Conservation (phyloP, 2,113 vertebrate species). For the Gasterosteus aculeatus region DNA sequence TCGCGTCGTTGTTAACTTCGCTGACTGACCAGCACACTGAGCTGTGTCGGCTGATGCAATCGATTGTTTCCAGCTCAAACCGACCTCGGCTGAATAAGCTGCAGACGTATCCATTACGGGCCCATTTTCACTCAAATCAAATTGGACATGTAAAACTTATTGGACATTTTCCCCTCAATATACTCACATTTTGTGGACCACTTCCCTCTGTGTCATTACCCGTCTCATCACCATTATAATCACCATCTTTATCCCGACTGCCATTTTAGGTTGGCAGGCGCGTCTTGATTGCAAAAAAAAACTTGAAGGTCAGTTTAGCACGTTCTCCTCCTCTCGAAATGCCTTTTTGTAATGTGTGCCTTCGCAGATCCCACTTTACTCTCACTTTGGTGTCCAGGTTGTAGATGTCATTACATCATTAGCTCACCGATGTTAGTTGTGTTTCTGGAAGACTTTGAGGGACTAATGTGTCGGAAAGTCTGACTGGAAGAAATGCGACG, state of each 20-base stretch:
- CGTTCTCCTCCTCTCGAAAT: conserved; percentile 17
- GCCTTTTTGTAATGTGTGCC: conserved; percentile 20
- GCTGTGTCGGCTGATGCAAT: neutral
- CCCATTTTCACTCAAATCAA: conserved; percentile 29
- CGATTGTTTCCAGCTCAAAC: conserved; percentile 23
- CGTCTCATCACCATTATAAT: conserved; percentile 25
- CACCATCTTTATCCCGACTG: conserved; percentile 22
- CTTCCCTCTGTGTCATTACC: neutral
- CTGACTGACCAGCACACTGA: neutral
- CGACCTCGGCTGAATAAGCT: conserved; percentile 22
- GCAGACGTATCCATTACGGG: conserved; percentile 21
- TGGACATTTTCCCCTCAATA: conserved; percentile 8
- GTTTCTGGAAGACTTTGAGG: conserved; percentile 23
- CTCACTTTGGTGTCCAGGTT: conserved; percentile 37
- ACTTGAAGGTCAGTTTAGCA: conserved; percentile 2
- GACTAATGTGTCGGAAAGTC: conserved; percentile 11
- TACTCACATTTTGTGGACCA: conserved; percentile 8
- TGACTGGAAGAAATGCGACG: conserved; percentile 6
- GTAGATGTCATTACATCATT: conserved; percentile 44
- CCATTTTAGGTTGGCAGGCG: conserved; percentile 11
- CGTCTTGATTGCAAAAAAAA: conserved; percentile 24
- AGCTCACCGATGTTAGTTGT: conserved; percentile 33
- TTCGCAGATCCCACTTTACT: conserved; percentile 30
- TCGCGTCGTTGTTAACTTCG: neutral
- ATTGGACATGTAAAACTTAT: conserved; percentile 13